phyloP scores from a whole-genome alignment of 1,140 invertebrate species.

The Macrobrachium rosenbergii region DNA sequence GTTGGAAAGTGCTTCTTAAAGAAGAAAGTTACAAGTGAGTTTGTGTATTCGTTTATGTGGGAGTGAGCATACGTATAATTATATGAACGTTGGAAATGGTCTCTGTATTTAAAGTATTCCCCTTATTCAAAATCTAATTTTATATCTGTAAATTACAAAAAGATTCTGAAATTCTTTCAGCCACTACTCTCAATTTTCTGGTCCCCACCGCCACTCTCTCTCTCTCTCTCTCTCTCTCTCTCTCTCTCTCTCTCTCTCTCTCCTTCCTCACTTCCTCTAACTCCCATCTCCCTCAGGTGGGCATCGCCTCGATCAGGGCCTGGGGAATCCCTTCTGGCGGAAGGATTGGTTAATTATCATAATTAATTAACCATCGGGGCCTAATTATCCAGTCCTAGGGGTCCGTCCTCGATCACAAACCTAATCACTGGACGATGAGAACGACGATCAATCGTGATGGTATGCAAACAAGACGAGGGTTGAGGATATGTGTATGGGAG shows the following conservation, averaged over 20 bases:
- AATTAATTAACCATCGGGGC: constrained; percentile 23
- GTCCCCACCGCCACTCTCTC: too few species aligned
- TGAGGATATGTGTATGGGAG: not conserved
- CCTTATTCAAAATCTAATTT: too few species aligned
- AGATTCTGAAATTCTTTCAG: too few species aligned
- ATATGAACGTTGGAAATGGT: too few species aligned
- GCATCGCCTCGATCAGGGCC: too few species aligned
- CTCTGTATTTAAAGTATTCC: too few species aligned
- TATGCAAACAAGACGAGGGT: constrained; percentile 12
- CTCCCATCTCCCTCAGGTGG: not conserved
- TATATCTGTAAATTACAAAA: too few species aligned
- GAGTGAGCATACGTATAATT: too few species aligned
- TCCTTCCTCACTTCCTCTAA: not conserved
- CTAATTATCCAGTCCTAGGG: constrained; percentile 16
- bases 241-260: not conserved
- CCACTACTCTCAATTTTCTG: too few species aligned
- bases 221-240: not conserved
- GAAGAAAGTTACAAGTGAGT: too few species aligned
- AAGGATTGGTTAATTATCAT: constrained; percentile 26
- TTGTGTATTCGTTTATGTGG: too few species aligned
- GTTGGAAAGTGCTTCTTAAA: too few species aligned
- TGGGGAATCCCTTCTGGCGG: not conserved
- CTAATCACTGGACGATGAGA: not conserved
- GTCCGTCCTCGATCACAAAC: constrained; percentile 11
- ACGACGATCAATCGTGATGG: constrained; percentile 4